Evolutionary conservation across 2,888 invertebrate species (phyloP).

Genomic region (Apamea anceps): DNA sequence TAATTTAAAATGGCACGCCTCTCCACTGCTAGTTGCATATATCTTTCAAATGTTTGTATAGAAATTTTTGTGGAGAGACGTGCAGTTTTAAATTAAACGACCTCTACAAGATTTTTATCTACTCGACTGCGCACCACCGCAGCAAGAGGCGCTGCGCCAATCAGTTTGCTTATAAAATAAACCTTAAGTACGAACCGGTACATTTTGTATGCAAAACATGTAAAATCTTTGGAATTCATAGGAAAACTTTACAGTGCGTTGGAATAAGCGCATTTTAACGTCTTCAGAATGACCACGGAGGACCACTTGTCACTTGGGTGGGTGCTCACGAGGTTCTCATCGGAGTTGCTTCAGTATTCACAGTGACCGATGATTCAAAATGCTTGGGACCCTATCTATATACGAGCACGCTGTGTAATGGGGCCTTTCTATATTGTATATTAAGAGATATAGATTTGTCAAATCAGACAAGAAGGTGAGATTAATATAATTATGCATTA

Average conservation of each 20-base stretch:
- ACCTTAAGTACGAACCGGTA: not conserved
- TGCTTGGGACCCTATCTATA: constrained; percentile 77
- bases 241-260: not conserved
- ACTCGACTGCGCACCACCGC: no score
- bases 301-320: constrained; percentile 77
- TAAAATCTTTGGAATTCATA: constrained; percentile 2
- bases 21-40: no score
- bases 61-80: no score
- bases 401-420: constrained; percentile 78
- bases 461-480: constrained; percentile 20
- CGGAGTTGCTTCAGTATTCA: constrained; percentile 78
- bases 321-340: constrained; percentile 71
- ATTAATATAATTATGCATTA: not conserved
- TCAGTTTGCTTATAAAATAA: not conserved
- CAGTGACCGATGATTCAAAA: constrained; percentile 55
- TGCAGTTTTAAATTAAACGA: no score
- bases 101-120: no score
- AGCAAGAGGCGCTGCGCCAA: no score
- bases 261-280: not conserved
- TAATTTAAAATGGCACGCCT: no score
- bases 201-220: not conserved
- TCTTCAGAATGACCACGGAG: constrained; percentile 80
- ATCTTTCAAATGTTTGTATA: no score
- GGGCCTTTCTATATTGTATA: constrained; percentile 74
- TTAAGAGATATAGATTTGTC: constrained; percentile 42